Evolutionary conservation across 2,888 invertebrate genomes (phyloP).

Genomic region (Craniophora ligustri): DNA sequence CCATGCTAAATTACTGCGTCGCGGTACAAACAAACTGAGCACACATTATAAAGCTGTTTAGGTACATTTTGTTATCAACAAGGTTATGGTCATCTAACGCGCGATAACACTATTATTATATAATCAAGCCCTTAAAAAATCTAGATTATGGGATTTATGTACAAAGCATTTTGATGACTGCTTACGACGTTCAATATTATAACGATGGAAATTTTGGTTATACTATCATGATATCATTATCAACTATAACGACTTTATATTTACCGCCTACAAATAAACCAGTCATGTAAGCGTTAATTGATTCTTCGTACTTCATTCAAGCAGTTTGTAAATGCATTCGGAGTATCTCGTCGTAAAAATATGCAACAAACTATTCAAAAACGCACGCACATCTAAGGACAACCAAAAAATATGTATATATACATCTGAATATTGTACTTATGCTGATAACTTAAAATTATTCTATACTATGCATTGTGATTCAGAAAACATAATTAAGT

Average conservation of each 20-base stretch:
- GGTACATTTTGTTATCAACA: constrained; percentile 34
- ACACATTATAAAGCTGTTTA: constrained; percentile 29
- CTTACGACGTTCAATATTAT: not conserved
- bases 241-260: not conserved
- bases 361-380: constrained; percentile 16
- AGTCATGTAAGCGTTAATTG: not conserved
- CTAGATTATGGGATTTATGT: constrained; percentile 8
- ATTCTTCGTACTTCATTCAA: not conserved
- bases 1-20: constrained; percentile 29
- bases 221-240: no score
- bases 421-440: constrained; percentile 19
- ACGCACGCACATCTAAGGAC: constrained; percentile 1
- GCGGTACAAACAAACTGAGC: not conserved
- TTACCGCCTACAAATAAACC: not conserved
- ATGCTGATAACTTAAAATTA: constrained; percentile 46
- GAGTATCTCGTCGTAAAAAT: not conserved
- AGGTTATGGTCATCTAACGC: constrained; percentile 15
- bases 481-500: not conserved
- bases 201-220: no score
- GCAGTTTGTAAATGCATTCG: no score
- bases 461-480: constrained; percentile 42
- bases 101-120: not conserved
- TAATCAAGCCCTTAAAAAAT: constrained; percentile 4
- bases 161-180: not conserved
- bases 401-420: constrained; percentile 5